phyloP scores from a whole-genome alignment of 2,888 invertebrate species.

The Tanypteryx hageni region DNA sequence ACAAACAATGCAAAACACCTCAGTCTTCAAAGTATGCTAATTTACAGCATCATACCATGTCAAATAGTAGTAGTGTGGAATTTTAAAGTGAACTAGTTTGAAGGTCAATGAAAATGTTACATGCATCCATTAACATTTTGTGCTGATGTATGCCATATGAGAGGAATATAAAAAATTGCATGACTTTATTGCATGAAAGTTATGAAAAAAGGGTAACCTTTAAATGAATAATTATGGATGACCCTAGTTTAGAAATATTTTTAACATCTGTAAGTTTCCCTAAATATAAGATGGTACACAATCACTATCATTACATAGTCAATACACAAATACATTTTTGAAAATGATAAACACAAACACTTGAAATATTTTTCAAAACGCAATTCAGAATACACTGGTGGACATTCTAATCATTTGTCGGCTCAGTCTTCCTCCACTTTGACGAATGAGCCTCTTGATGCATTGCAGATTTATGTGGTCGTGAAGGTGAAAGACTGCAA shows the following conservation, averaged over 20 bases:
- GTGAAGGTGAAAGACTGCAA: slow-evolving; percentile 59
- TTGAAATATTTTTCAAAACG: slow-evolving; percentile 58
- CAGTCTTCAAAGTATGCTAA: slow-evolving; percentile 54
- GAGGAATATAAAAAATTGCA: slow-evolving; percentile 56
- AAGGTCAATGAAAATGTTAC: slow-evolving; percentile 16
- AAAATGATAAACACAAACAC: slow-evolving; percentile 56
- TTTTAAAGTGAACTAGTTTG: slow-evolving; percentile 38
- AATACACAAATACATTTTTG: slow-evolving; percentile 53
- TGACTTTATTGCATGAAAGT: slow-evolving; percentile 56
- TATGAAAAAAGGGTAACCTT: slow-evolving; percentile 49
- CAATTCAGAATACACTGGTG: slow-evolving; percentile 52
- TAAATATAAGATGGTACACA: slow-evolving; percentile 52
- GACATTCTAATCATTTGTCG: slow-evolving; percentile 56
- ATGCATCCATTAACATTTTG: slow-evolving; percentile 62
- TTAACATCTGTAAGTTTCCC: slow-evolving; percentile 38
- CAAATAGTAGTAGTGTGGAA: slow-evolving; percentile 8
- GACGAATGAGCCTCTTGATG: slow-evolving; percentile 61
- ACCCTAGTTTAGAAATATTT: slow-evolving; percentile 49
- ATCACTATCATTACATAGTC: slow-evolving; percentile 60
- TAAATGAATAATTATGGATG: slow-evolving; percentile 59
- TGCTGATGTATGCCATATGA: slow-evolving; percentile 53
- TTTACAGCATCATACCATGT: slow-evolving; percentile 42
- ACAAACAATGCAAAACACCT: background rate
- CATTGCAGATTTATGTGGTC: slow-evolving; percentile 61
- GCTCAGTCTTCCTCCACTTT: slow-evolving; percentile 63